Percentiles rank a stretch among this genome's conserved stretches.
These are phyloP conservation scores for Chrysaora quinquecirrha DNA, from an alignment of 30 jellyfish, hydroid and myxozoan genomes.

Conservation along the genomic window DNA sequence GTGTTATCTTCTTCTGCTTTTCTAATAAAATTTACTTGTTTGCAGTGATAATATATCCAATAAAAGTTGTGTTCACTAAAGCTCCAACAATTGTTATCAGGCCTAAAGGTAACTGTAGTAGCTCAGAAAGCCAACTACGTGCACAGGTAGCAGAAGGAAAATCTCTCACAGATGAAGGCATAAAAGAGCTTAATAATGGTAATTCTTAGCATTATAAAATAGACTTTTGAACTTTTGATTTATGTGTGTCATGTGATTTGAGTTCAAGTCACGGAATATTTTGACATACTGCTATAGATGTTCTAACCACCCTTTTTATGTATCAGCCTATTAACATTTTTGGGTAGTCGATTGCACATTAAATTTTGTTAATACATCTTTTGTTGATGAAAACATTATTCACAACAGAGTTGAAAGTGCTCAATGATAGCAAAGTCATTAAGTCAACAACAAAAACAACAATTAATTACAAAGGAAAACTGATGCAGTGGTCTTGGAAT, in stretches of 20 bases:
- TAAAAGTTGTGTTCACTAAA: conserved; percentile 2
- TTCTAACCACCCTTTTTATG: conserved; percentile 15
- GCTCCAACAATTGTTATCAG: conserved; percentile 4
- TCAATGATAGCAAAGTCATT: conserved; percentile 5
- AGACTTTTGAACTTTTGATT: not conserved
- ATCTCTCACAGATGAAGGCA: conserved; percentile 8
- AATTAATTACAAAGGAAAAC: not conserved
- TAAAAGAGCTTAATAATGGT: conserved; percentile 10
- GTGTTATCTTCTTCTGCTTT: conserved; percentile 4
- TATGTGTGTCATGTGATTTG: not conserved
- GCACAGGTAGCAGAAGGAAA: conserved; percentile 18
- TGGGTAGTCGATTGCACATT: conserved; percentile 15
- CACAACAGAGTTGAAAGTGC: conserved; percentile 7
- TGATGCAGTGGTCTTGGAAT: conserved; percentile 18
- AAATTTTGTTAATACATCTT: not conserved
- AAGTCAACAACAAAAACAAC: conserved; percentile 16
- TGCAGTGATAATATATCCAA: conserved; percentile 12
- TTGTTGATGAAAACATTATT: conserved; percentile 1
- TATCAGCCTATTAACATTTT: conserved; percentile 1
- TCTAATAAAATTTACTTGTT: not conserved
- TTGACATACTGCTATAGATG: not conserved
- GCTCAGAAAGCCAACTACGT: conserved; percentile 7
- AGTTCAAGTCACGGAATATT: too few species aligned
- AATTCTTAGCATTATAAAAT: conserved; percentile 7
- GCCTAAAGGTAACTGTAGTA: conserved; percentile 7